Evolutionary conservation across 2,113 vertebrate genomes (phyloP), one percentile per base, ranked within the genome.

Genomic region (Semnopithecus entellus): DNA sequence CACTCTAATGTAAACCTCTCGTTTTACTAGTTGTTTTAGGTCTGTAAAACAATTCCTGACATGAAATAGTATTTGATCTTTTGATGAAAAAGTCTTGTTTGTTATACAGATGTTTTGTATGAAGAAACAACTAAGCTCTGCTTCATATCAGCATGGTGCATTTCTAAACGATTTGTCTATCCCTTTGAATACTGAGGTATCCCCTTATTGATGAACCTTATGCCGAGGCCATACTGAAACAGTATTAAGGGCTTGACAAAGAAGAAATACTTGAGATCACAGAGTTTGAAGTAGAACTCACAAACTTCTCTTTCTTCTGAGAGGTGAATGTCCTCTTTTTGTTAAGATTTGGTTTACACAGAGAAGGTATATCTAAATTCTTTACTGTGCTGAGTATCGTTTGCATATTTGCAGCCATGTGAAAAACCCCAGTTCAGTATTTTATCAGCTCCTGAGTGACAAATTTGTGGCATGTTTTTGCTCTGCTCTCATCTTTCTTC

Each of bases 401-500:
- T 94, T 93, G n/a, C 84, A 75, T 94, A 70, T 92, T 96, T 96
- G 45, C 20, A 90, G 57, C n/a, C 52, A 45, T 83, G 48, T n/a
- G 81, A 55, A 64, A 89, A 95, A 52, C n/a, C 18, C 20, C 30
- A 40, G 20, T 79, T 92, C 40, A 96, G 78, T 30, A 85, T 90
- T 88, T 79, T 94, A 89, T 91, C n/a, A 48, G 68, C 48, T 86
- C 32, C 50, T 40, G 45, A 82, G 68, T 80, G 75, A 16, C 25
- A 88, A 91, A 94, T 89, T 64, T 86, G 81, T 95, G 45, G 18
- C 85, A 87, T 85, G 50, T 68, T 96, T 97, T 87, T 83, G 64
- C 94, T 95, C 25, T 59, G 38, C 40, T 95, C 48, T 90, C 88
- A 59, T 96, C 91, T 95, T 97, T 88, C 57, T 40, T 88, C 55